These are phyloP conservation scores for Incurvaria masculella DNA, from an alignment of 2,888 invertebrate species.

Conservation along the genomic window DNA sequence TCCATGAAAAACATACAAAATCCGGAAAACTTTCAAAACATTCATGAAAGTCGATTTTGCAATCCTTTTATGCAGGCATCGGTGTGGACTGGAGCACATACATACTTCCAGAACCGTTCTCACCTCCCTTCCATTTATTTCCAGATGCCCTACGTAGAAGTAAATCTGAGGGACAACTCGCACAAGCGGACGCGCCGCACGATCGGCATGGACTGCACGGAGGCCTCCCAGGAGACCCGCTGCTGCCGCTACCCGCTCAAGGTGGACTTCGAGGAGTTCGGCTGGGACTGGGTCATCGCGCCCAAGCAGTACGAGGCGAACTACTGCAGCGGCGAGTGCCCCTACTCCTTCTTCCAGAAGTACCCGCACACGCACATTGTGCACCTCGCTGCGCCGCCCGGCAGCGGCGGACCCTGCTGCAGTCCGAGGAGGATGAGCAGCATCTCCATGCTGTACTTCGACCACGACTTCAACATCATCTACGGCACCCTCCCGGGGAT, in stretches of 20 bases:
- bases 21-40: too few species aligned
- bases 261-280: conserved; percentile 92
- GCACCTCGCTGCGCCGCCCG: conserved; percentile 71
- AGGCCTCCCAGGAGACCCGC: conserved; percentile 72
- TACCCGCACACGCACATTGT: conserved; percentile 87
- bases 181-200: conserved; percentile 71
- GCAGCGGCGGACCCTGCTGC: conserved; percentile 87
- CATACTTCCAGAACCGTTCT: too few species aligned
- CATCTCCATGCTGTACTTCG: conserved; percentile 90
- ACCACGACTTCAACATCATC: conserved; percentile 82
- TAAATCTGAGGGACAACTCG: conserved; percentile 47
- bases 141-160: conserved; percentile 53
- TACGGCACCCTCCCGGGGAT: conserved; percentile 87
- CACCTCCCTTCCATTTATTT: too few species aligned
- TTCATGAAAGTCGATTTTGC: too few species aligned
- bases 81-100: too few species aligned
- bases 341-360: conserved; percentile 80
- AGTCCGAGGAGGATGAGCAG: conserved; percentile 85
- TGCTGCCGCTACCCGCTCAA: conserved; percentile 94
- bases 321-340: conserved; percentile 95
- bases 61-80: too few species aligned
- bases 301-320: conserved; percentile 94
- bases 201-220: conserved; percentile 80
- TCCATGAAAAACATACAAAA: too few species aligned
- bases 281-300: conserved; percentile 98